These are phyloP conservation scores for Stichodactyla helianthus DNA, from an alignment of 64 coral and sea anemone species.

Conservation along the genomic window DNA sequence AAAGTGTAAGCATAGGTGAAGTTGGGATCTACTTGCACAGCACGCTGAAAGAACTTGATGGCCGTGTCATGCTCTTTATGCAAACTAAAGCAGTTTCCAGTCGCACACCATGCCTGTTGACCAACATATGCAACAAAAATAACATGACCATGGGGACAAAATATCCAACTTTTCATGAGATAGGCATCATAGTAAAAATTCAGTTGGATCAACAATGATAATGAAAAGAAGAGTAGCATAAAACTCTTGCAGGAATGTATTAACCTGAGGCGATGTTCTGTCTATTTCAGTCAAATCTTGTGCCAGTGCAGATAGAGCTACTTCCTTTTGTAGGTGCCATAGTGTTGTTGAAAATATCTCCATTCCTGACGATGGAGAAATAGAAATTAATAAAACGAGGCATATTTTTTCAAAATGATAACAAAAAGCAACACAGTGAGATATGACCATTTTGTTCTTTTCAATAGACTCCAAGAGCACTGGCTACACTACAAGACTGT, in stretches of 20 bases:
- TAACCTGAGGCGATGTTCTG: conserved; percentile 83
- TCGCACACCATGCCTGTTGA: conserved; percentile 84
- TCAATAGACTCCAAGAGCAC: no score
- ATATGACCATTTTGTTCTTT: no score
- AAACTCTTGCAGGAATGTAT: background rate
- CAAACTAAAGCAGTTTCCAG: conserved; percentile 94
- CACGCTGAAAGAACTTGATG: conserved; percentile 95
- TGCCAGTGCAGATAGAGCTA: conserved; percentile 81
- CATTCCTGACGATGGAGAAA: conserved; percentile 44
- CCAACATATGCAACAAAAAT: background rate
- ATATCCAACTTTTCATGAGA: no score
- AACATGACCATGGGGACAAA: no score
- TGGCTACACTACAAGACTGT: no score
- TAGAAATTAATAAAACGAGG: background rate
- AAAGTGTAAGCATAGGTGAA: conserved; percentile 97
- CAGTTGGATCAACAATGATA: background rate
- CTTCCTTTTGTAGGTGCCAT: conserved; percentile 96
- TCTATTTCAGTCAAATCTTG: conserved; percentile 87
- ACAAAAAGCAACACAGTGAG: background rate
- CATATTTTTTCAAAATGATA: background rate
- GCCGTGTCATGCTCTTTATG: conserved; percentile 99
- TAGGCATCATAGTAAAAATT: no score
- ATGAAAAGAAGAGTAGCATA: background rate
- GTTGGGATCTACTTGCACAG: conserved; percentile 81
- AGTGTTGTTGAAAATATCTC: conserved; percentile 93